A percentile compares a stretch with the other conserved stretches of the same genome.
Evolutionary conservation across 2,113 vertebrate species (phyloP).

Genomic region (Pipa parva): DNA sequence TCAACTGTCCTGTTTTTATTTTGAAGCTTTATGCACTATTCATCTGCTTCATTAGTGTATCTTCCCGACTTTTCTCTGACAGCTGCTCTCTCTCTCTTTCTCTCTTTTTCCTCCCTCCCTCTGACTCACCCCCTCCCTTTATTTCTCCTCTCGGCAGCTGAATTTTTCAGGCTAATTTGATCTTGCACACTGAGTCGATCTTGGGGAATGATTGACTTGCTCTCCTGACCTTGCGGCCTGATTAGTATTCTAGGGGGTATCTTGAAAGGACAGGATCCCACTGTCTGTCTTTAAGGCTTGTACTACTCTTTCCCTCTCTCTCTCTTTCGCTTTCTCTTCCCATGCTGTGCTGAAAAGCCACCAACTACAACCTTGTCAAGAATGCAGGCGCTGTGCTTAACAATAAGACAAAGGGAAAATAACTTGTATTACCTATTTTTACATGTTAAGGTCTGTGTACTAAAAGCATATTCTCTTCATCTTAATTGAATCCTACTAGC

Average conservation of each 20-base stretch:
- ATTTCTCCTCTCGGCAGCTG: slow-evolving; percentile 79
- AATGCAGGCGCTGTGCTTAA: slow-evolving; percentile 72
- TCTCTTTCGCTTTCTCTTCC: slow-evolving; percentile 54
- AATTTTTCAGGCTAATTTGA: slow-evolving; percentile 96
- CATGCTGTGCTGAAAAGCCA: slow-evolving; percentile 69
- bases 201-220: slow-evolving; percentile 97
- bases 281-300: slow-evolving; percentile 94
- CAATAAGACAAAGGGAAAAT: slow-evolving; percentile 60
- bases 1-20: slow-evolving; percentile 99
- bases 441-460: slow-evolving; percentile 78
- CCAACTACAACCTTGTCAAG: slow-evolving; percentile 77
- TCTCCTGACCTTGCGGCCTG: slow-evolving; percentile 96
- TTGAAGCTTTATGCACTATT: slow-evolving; percentile 99
- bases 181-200: slow-evolving; percentile 86
- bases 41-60: slow-evolving; percentile 99
- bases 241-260: slow-evolving; percentile 96
- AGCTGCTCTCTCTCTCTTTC: slow-evolving; percentile 84
- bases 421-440: slow-evolving; percentile 75
- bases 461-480: slow-evolving; percentile 71
- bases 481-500: slow-evolving; percentile 76
- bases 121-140: slow-evolving; percentile 5
- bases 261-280: slow-evolving; percentile 82
- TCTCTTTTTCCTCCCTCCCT: slow-evolving; percentile 8
- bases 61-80: slow-evolving; percentile 93
- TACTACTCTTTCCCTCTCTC: slow-evolving; percentile 61